Evolutionary conservation across 2,888 invertebrate species (phyloP), one percentile per base, ranked within the genome.

Genomic region (Cenopis cana): DNA sequence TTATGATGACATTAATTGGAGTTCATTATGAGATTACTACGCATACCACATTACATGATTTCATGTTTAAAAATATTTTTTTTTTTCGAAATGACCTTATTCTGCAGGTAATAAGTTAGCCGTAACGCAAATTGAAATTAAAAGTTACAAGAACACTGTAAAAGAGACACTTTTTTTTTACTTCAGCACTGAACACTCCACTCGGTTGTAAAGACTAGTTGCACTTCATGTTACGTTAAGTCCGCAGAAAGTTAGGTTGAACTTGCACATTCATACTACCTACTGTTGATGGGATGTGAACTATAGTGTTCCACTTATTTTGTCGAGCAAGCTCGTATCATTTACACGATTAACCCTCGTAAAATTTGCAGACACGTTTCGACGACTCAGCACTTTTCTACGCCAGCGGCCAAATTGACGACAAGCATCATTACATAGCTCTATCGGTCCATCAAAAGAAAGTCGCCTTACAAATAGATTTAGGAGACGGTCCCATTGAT

Each of bases 321-420:
- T 33, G 33, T 33, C 24, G 4, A 3, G 4, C 24, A 33, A 8
- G 33, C 33, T 33, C 33, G 33, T 5, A 14, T 14, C 41, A 41
- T n/a, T 14, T 41, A 41, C 6, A n/a, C 6, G 14, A 14, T 4
- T 38, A 38, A 50, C 36, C 29, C 18, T 52, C 33, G 20, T 54
- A 36, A 52, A 36, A 36, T 62, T 90, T 90, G 69, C 94, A 97
- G 95, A 98, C 98, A 10, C 95, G 96, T 79, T 97, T 97, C 89
- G 98, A 98, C 84, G 97, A 98, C 83, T 98, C 98, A 10, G 98
- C 97, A 2, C 88, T 99, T 73, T 97, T 98, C 85, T 98, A 98
- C 86, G 98, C 98, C 5, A 98, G 98, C 78, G 98, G 98, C 20
- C 98, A 98, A 83, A 97, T 97, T 62, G 96, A 97, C 69, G 96